Conservation (phyloP, 2,113 vertebrate species). For the Tychaedon coryphoeus region DNA sequence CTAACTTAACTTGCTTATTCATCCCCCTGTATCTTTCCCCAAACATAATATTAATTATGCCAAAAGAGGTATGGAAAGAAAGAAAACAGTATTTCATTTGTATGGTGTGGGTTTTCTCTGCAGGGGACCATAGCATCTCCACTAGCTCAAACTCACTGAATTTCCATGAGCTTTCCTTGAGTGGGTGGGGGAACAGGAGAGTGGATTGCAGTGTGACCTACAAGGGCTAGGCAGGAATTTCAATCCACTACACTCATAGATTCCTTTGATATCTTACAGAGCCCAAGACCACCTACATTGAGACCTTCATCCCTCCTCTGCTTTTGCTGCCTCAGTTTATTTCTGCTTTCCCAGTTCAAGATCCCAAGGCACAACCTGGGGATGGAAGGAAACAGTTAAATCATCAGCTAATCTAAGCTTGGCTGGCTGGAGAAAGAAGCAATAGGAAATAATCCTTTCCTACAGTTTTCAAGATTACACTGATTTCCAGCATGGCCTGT, state of each 20-base stretch:
- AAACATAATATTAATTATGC: background rate
- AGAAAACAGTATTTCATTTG: background rate
- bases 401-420: background rate
- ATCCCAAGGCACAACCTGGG: background rate
- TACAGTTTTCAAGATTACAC: background rate
- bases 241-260: background rate
- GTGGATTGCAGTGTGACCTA: background rate
- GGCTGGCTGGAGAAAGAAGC: background rate
- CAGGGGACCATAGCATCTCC: background rate
- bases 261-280: background rate
- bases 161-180: background rate
- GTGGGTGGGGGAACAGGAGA: background rate
- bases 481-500: background rate
- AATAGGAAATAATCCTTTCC: background rate
- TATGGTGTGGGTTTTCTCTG: background rate
- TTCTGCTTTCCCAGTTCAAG: background rate
- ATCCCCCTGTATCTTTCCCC: background rate
- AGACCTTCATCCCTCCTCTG: background rate
- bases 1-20: background rate
- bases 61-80: background rate
- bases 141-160: background rate
- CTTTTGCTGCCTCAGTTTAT: background rate
- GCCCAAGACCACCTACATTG: background rate
- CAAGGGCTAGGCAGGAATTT: background rate
- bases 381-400: constrained; percentile 11